phyloP scores from a whole-genome alignment of 1,140 invertebrate species.

The Aphidius gifuensis region DNA sequence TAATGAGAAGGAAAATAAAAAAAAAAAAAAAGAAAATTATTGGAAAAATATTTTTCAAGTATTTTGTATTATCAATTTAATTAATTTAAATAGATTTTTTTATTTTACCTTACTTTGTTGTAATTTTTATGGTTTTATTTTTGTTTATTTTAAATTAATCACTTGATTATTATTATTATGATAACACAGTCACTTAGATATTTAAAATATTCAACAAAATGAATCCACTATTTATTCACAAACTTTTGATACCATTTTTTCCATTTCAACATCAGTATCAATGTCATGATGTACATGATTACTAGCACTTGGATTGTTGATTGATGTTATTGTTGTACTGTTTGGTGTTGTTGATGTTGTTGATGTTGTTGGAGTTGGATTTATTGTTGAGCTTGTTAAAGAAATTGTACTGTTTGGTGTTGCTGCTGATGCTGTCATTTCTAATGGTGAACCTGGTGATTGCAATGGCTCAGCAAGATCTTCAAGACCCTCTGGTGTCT shows the following conservation, averaged over 20 bases:
- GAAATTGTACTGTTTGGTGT: constrained; percentile 42
- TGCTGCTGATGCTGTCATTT: constrained; percentile 39
- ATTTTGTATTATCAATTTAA: no score
- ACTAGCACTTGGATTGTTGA: constrained; percentile 38
- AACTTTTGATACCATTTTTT: constrained; percentile 72
- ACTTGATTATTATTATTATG: constrained; percentile 9
- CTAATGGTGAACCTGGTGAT: constrained; percentile 48
- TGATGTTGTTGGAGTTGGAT: constrained; percentile 34
- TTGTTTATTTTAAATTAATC: constrained; percentile 10
- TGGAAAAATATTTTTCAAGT: no score
- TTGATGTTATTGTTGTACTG: constrained; percentile 30
- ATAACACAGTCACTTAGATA: constrained; percentile 54
- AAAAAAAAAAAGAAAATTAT: no score
- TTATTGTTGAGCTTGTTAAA: constrained; percentile 34
- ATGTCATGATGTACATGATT: constrained; percentile 54
- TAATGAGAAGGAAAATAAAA: no score
- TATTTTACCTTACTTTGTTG: no score
- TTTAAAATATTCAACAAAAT: constrained; percentile 55
- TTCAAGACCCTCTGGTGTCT: constrained; percentile 69
- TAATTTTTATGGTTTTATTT: not conserved
- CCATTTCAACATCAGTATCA: constrained; percentile 69
- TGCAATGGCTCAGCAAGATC: constrained; percentile 64
- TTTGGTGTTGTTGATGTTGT: constrained; percentile 33
- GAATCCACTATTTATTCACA: constrained; percentile 58
- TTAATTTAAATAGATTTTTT: no score